phyloP scores from a whole-genome alignment of 2,888 invertebrate species.

The Erannis defoliaria region DNA sequence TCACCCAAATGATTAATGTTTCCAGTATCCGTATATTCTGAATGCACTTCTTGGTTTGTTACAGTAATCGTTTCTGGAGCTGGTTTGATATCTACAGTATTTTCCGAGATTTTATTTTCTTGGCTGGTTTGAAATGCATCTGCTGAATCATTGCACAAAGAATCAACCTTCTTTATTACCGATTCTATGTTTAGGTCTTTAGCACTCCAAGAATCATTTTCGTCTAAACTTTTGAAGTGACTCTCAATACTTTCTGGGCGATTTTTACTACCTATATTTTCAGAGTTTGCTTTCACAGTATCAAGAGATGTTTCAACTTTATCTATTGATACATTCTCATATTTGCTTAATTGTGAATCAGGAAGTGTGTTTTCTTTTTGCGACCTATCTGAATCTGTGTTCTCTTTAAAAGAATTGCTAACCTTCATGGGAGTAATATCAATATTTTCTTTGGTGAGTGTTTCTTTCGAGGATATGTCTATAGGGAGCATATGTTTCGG shows the following conservation, averaged over 20 bases:
- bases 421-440: not conserved
- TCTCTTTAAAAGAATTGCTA: slow-evolving; percentile 4
- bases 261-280: slow-evolving; percentile 30
- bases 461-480: slow-evolving; percentile 6
- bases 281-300: slow-evolving; percentile 28
- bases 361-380: slow-evolving; percentile 23
- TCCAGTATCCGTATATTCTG: slow-evolving; percentile 41
- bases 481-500: not conserved
- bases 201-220: slow-evolving; percentile 92
- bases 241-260: slow-evolving; percentile 47
- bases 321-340: slow-evolving; percentile 31
- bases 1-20: slow-evolving; percentile 44
- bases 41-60: slow-evolving; percentile 18
- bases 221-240: slow-evolving; percentile 87
- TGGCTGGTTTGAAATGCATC: slow-evolving; percentile 54
- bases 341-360: slow-evolving; percentile 24
- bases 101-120: slow-evolving; percentile 36
- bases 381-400: slow-evolving; percentile 15
- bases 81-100: slow-evolving; percentile 32
- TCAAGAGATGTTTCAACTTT: slow-evolving; percentile 33
- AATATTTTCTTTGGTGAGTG: slow-evolving; percentile 6
- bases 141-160: slow-evolving; percentile 83
- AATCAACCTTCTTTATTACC: slow-evolving; percentile 92
- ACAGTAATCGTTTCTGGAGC: slow-evolving; percentile 26
- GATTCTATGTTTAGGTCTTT: slow-evolving; percentile 93